Percentiles rank a stretch among this genome's conserved stretches.
Conservation (phyloP, 2,113 vertebrate genomes). For the Gulo gulo region DNA sequence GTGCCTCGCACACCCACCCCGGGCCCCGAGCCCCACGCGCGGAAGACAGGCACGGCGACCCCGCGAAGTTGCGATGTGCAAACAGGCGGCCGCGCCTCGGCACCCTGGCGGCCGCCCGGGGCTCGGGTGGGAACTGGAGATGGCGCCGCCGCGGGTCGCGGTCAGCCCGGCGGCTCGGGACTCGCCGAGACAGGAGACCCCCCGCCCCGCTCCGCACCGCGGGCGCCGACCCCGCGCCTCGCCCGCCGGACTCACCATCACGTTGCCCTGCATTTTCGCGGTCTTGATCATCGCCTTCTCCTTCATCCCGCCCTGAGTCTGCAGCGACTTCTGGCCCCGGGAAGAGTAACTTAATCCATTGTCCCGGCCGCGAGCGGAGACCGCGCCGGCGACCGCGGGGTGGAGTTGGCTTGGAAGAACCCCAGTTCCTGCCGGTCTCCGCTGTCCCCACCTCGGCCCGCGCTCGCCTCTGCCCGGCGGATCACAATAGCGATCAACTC, state of each 20-base stretch:
- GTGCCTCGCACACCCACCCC: not conserved
- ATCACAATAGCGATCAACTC: not conserved
- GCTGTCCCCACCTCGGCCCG: not conserved
- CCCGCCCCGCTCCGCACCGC: not conserved
- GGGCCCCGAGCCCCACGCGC: not conserved
- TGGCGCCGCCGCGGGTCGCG: not conserved
- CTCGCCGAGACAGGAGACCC: not conserved
- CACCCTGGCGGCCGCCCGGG: not conserved
- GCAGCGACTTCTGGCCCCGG: conserved; percentile 33
- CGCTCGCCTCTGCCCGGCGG: not conserved
- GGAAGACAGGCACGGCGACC: not conserved
- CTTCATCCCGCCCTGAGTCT: conserved; percentile 86
- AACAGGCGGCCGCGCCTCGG: not conserved
- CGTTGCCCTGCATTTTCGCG: conserved; percentile 96
- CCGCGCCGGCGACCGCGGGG: not conserved
- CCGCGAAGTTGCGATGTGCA: conserved; percentile 52
- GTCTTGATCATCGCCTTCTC: conserved; percentile 97
- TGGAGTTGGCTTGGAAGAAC: conserved; percentile 59
- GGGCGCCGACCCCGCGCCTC: not conserved
- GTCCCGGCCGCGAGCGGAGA: conserved; percentile 69
- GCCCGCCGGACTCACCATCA: conserved; percentile 90
- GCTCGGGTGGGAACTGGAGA: not conserved
- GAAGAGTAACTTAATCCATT: conserved; percentile 82
- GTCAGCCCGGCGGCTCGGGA: not conserved
- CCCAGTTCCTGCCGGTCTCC: not conserved